Evolutionary conservation across 37 sponge, comb jelly and placozoan species (phyloP).

Genomic region (Lycopodina hypogea): DNA sequence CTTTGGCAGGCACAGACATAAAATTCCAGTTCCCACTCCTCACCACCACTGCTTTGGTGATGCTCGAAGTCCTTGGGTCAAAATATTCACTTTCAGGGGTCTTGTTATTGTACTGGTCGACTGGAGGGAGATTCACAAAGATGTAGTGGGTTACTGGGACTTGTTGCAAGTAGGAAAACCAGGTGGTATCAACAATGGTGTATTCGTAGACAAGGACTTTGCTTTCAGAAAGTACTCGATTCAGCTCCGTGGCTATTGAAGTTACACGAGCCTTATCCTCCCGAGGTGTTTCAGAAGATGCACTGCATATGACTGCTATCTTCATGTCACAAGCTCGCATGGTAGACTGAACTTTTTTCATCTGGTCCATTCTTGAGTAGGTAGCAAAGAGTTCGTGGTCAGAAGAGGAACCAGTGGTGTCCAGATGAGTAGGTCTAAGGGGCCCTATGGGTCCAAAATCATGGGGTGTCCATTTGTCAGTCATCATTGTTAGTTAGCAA

Average conservation of each 20-base stretch:
- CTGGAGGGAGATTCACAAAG: constrained; percentile 39
- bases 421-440: neutral
- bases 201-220: neutral
- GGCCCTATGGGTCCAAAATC: too few relatives aligned
- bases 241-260: constrained; percentile 4
- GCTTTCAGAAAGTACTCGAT: neutral
- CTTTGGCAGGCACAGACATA: neutral
- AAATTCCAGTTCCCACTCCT: neutral
- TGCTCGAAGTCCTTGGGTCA: neutral
- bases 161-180: neutral
- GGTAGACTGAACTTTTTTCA: neutral
- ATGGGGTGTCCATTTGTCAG: too few relatives aligned
- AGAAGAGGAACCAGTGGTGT: neutral
- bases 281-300: neutral
- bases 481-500: too few relatives aligned
- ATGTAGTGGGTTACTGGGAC: constrained; percentile 6
- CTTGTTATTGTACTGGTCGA: neutral
- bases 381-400: too few relatives aligned
- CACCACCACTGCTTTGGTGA: constrained; percentile 22
- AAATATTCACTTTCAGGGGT: constrained; percentile 7
- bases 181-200: neutral
- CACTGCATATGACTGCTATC: constrained; percentile 2
- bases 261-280: neutral
- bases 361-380: neutral
- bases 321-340: neutral